Evolutionary conservation across 92 coral and sea anemone genomes (phyloP).

Genomic region (Parazoanthus atlanticus): DNA sequence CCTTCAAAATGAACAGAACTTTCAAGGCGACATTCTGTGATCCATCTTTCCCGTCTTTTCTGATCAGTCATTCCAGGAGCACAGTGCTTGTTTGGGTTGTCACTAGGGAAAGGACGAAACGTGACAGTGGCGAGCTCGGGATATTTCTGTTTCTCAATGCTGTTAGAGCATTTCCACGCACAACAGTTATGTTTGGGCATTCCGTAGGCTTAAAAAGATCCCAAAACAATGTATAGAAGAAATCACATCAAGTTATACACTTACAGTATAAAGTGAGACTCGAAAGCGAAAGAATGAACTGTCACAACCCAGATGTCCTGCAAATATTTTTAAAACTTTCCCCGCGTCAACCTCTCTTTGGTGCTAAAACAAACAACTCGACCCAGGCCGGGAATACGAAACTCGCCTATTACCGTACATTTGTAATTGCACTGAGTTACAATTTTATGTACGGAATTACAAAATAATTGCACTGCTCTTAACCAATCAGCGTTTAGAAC

Average conservation of each 20-base stretch:
- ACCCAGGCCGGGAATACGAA: constrained; percentile 14
- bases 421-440: too few relatives aligned
- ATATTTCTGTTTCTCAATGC: constrained; percentile 40
- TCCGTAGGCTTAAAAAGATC: not conserved
- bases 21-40: too few relatives aligned
- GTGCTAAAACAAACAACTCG: constrained; percentile 26
- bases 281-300: not conserved
- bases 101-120: constrained; percentile 35
- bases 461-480: too few relatives aligned
- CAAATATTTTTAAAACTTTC: not conserved
- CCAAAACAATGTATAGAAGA: too few relatives aligned
- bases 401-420: constrained; percentile 13
- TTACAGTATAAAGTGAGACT: too few relatives aligned
- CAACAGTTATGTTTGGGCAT: constrained; percentile 29
- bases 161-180: constrained; percentile 35
- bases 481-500: too few relatives aligned
- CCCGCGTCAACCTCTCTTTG: constrained; percentile 41
- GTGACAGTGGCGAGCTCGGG: constrained; percentile 3
- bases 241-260: too few relatives aligned
- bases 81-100: constrained; percentile 10
- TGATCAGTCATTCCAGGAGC: not conserved
- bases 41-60: too few relatives aligned
- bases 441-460: too few relatives aligned
- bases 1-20: too few relatives aligned
- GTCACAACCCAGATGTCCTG: not conserved